Conservation (phyloP, 2,797 vertebrate species). For the Saxicola maurus region DNA sequence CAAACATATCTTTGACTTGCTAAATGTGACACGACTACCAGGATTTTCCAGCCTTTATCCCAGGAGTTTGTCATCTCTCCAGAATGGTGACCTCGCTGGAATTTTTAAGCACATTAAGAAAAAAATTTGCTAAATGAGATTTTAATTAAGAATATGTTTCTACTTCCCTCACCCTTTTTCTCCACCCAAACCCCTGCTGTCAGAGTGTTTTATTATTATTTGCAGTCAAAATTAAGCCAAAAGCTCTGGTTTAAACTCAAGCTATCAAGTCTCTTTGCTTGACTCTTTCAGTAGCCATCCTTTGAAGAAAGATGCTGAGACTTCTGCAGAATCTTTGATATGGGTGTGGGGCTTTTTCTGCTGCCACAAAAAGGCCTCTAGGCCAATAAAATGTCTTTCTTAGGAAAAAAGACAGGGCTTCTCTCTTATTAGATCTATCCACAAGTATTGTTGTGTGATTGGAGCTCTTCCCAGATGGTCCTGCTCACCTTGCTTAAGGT, state of each 20-base stretch:
- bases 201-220: not conserved
- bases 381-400: not conserved
- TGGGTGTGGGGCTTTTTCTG: not conserved
- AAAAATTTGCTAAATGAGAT: not conserved
- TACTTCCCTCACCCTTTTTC: not conserved
- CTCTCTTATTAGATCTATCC: not conserved
- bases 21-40: slow-evolving; percentile 56
- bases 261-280: not conserved
- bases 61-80: slow-evolving; percentile 44
- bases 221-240: not conserved
- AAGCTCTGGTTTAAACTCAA: not conserved
- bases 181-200: not conserved
- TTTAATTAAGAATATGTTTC: slow-evolving; percentile 11
- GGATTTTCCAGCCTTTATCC: slow-evolving; percentile 53
- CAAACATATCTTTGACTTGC: slow-evolving; percentile 64
- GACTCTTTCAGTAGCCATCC: not conserved
- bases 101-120: not conserved
- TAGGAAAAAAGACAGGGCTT: not conserved
- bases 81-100: slow-evolving; percentile 45
- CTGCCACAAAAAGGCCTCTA: not conserved
- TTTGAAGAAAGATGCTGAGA: not conserved
- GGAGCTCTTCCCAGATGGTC: not conserved
- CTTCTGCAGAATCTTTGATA: not conserved
- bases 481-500: not conserved
- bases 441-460: not conserved